Evolutionary conservation across 2,888 invertebrate genomes (phyloP).

Genomic region (Lepidochrysops patricia): DNA sequence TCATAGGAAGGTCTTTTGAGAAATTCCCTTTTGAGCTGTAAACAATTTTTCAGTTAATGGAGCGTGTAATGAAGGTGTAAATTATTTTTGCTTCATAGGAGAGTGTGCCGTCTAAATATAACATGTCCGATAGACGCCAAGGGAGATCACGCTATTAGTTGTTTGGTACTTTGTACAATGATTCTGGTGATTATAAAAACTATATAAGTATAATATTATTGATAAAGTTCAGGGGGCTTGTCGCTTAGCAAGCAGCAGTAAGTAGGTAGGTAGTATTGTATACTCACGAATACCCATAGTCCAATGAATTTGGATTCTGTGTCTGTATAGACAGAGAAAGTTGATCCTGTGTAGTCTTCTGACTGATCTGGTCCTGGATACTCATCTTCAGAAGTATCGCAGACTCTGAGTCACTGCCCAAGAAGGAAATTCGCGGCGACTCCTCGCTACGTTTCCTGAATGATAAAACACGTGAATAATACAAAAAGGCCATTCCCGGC

Average conservation of each 20-base stretch:
- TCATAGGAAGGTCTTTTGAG: too few species aligned
- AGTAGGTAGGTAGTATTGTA: too few species aligned
- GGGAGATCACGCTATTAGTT: neutral
- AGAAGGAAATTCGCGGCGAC: conserved; percentile 49
- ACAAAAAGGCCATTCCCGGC: too few species aligned
- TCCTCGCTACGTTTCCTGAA: conserved; percentile 28
- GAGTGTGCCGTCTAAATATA: neutral
- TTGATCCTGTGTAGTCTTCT: neutral
- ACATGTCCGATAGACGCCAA: neutral
- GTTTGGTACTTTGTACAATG: neutral
- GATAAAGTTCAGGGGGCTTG: neutral
- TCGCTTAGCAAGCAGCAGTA: neutral
- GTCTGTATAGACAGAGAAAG: neutral
- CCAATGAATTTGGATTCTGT: neutral
- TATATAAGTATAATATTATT: neutral
- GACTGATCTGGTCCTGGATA: neutral
- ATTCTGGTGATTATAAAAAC: neutral
- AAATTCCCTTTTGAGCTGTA: too few species aligned
- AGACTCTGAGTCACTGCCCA: conserved; percentile 43
- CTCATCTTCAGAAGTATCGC: conserved; percentile 33
- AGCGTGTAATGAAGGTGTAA: neutral
- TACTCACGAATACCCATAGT: neutral
- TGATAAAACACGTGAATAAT: neutral
- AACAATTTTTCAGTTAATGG: neutral
- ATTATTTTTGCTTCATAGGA: neutral